phyloP scores from a whole-genome alignment of 2,113 vertebrate species.

The Rhadina sibilatrix region DNA sequence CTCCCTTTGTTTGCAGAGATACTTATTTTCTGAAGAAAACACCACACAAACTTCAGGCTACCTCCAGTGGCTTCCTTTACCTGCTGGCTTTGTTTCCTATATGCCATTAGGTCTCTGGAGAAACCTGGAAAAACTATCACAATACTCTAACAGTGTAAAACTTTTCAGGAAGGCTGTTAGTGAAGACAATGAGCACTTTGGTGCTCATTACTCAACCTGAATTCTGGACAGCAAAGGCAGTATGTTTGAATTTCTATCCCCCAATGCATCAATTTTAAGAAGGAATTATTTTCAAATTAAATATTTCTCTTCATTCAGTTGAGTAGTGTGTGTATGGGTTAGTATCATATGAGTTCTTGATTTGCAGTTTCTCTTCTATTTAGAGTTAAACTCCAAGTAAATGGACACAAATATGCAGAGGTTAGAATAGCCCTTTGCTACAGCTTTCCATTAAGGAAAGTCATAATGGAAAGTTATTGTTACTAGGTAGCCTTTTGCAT shows the following conservation, averaged over 20 bases:
- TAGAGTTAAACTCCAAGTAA: neutral
- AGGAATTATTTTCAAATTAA: neutral
- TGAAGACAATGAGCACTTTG: neutral
- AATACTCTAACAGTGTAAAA: neutral
- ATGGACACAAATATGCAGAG: neutral
- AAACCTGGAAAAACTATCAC: neutral
- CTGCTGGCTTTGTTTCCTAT: neutral
- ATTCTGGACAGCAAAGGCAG: neutral
- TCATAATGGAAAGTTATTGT: neutral
- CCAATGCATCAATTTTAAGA: neutral
- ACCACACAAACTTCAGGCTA: neutral
- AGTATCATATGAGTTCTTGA: neutral
- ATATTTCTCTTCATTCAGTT: neutral
- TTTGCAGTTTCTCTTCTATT: neutral
- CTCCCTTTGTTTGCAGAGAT: neutral
- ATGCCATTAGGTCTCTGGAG: neutral
- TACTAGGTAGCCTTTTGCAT: neutral
- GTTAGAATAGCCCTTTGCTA: neutral
- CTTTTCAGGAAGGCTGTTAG: neutral
- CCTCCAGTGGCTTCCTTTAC: neutral
- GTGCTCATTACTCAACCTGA: neutral
- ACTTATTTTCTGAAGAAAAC: neutral
- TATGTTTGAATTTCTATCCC: fast-evolving
- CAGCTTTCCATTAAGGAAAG: neutral
- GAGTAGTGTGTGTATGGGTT: neutral